Evolutionary conservation across 1,140 invertebrate species (phyloP).

Genomic region (Drosophila albomicans): DNA sequence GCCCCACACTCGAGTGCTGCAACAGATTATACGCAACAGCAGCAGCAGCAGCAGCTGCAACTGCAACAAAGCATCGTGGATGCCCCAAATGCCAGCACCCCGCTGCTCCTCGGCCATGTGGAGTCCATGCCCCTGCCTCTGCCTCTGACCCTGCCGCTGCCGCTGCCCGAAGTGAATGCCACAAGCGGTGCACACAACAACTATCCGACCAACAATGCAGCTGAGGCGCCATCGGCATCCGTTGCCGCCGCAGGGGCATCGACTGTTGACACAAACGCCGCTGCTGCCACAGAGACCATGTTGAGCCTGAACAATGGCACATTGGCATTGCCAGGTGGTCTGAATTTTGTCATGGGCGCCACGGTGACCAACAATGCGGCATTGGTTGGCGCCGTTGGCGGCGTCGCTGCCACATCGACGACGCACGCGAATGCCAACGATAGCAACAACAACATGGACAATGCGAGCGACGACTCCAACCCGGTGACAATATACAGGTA

Average conservation of each 20-base stretch:
- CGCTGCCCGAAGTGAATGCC: conserved; percentile 58
- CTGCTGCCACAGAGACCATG: conserved; percentile 21
- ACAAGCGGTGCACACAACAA: conserved; percentile 1
- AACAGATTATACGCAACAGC: conserved; percentile 18
- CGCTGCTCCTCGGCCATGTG: too few relatives aligned
- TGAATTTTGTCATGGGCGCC: conserved; percentile 68
- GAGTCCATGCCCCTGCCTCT: too few relatives aligned
- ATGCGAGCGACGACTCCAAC: conserved; percentile 92
- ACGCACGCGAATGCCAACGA: conserved; percentile 84
- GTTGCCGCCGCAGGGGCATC: background rate
- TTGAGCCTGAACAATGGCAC: conserved; percentile 45
- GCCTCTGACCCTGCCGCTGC: conserved; percentile 37
- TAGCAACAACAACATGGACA: conserved; percentile 90
- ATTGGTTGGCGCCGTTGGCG: conserved; percentile 18
- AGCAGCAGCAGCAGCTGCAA: conserved; percentile 10
- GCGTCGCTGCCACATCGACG: conserved; percentile 27
- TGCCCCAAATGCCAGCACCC: conserved; percentile 55
- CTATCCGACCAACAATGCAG: background rate
- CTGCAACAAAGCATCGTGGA: conserved; percentile 49
- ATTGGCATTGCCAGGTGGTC: conserved; percentile 59
- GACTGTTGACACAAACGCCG: background rate
- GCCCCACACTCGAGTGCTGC: too few relatives aligned
- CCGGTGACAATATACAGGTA: conserved; percentile 93
- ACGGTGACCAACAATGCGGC: conserved; percentile 30
- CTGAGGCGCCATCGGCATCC: conserved; percentile 5